Evolutionary conservation across 2,797 vertebrate species (phyloP).

Genomic region (Karalla daura): DNA sequence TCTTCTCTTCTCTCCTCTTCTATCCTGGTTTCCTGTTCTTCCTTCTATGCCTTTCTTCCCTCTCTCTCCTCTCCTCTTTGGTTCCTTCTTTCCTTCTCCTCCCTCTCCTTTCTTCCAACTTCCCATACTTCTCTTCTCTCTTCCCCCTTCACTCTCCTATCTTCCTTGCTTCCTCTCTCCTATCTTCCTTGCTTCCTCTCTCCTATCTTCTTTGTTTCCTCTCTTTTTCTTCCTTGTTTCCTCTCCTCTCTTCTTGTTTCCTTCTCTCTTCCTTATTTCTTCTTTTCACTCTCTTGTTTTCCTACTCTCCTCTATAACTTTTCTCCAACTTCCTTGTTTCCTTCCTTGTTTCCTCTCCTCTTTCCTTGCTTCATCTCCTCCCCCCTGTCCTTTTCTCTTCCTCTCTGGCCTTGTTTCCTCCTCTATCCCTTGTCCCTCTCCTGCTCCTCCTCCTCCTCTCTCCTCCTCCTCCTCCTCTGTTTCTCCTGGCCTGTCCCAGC

Average conservation of each 20-base stretch:
- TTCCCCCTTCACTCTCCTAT: neutral
- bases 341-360: neutral
- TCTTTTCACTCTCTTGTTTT: neutral
- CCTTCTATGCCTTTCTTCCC: too few relatives aligned
- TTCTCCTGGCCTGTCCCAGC: slow-evolving; percentile 24
- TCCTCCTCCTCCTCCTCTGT: neutral
- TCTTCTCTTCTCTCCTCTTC: too few relatives aligned
- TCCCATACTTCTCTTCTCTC: too few relatives aligned
- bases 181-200: neutral
- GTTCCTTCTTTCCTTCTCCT: too few relatives aligned
- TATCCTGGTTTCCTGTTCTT: too few relatives aligned
- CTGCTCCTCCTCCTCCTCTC: too few relatives aligned
- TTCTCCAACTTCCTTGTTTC: neutral
- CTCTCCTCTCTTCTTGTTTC: neutral
- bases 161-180: too few relatives aligned
- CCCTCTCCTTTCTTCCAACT: neutral
- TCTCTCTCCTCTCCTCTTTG: too few relatives aligned
- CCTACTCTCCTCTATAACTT: too few relatives aligned
- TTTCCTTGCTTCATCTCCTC: neutral
- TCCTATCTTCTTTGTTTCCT: neutral
- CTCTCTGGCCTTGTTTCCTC: neutral
- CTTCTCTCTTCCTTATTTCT: neutral
- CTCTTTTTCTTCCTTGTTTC: neutral
- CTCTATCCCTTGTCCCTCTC: neutral
- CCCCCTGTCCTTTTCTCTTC: neutral